Base-by-base conservation (phyloP, 2,888 invertebrate genomes). In the Corythucha ciliata region DNA sequence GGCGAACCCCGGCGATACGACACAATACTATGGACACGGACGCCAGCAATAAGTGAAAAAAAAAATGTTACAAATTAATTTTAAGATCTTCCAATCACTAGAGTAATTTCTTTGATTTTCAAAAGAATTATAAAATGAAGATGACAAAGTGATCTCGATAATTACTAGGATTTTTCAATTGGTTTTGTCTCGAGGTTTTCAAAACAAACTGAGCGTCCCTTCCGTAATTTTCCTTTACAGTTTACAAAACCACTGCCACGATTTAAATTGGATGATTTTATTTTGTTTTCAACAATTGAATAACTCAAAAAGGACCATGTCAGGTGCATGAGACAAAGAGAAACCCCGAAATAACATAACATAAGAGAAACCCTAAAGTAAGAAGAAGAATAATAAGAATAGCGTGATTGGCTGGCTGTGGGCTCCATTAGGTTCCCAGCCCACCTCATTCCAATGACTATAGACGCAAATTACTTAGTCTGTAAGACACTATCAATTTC, bases 1-100 rank as follows among this genome's bases (percentile, higher is more conserved):
- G 69, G 46, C 64, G 69, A 36, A 67, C 69, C 2, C 80, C 85
- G 64, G 83, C 83, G 18, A 56, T 56, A n/a, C 24, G 56, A 25
- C 56, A 56, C 37, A 56, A 56, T 34, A 56, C 56, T n/a, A 47
- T 52, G 47, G 52, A 52, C 52, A 45, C n/a, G n/a, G n/a, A n/a
- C n/a, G n/a, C n/a, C n/a, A n/a, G n/a, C n/a, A n/a, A n/a, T n/a
- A n/a, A n/a, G n/a, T n/a, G n/a, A n/a, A 8, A 16, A 18, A 7
- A 42, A 42, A 27, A 27, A 7, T 26, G 10, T 29, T 8, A 29
- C 29, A n/a, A n/a, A 29, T 8, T 10, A 29, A 29, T 29, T n/a
- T 10, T 39, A 20, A n/a, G 39, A 39, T 5, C 20, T 14, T 8
- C 14, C 14, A 20, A 8, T 34, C 34, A 33, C 4, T 25, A 24